phyloP scores from a whole-genome alignment of 2,113 vertebrate species.

The Gnathonemus longibarbis region DNA sequence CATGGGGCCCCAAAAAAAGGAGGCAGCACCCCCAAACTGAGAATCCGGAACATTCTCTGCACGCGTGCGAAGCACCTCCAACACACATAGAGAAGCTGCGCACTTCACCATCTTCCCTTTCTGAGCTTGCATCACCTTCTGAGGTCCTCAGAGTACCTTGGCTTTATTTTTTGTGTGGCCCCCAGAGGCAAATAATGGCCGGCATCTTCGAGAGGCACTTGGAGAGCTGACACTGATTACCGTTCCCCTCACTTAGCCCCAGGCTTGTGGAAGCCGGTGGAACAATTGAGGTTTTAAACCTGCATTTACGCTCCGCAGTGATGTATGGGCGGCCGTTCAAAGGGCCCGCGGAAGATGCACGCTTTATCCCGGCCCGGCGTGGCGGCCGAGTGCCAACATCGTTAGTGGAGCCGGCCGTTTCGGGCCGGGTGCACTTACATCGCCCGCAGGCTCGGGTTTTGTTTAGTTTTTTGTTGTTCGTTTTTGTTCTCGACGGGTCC shows the following conservation, averaged over 20 bases:
- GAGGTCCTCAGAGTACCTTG: not conserved
- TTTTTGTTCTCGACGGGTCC: not conserved
- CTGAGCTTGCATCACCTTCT: not conserved
- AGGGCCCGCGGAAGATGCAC: not conserved
- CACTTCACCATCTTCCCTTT: not conserved
- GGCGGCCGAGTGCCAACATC: not conserved
- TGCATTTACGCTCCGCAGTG: not conserved
- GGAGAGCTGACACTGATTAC: not conserved
- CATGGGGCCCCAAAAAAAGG: not conserved
- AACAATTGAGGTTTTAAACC: slow-evolving; percentile 4
- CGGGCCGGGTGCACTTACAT: not conserved
- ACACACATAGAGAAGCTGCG: not conserved
- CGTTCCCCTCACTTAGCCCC: slow-evolving; percentile 6
- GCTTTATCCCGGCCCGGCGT: not conserved
- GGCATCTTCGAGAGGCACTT: not conserved
- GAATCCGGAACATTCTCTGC: not conserved
- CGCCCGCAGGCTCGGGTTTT: not conserved
- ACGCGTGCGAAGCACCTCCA: not conserved
- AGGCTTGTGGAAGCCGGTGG: not conserved
- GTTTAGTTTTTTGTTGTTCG: not conserved
- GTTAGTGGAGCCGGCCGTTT: not conserved
- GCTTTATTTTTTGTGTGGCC: not conserved
- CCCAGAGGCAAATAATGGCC: not conserved
- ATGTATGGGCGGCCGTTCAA: not conserved
- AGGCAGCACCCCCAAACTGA: not conserved